Percentiles rank a stretch among this genome's conserved stretches.
Evolutionary conservation across 2,797 vertebrate genomes (phyloP).

Genomic region (Neostethus bicornis): DNA sequence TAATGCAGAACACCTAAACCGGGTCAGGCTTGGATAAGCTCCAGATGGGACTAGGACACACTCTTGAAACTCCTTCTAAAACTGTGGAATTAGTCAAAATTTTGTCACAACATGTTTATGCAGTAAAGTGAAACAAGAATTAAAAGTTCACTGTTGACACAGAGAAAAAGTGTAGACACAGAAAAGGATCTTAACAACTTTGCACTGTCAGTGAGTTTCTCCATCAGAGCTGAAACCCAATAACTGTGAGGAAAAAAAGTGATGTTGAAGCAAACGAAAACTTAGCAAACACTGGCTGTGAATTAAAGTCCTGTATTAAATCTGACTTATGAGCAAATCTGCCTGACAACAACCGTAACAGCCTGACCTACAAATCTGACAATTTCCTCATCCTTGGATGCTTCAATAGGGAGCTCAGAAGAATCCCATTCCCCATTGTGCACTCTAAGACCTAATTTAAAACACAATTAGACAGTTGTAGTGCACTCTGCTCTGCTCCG

Average conservation of each 20-base stretch:
- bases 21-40: constrained; percentile 77
- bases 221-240: constrained; percentile 14
- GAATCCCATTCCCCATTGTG: constrained; percentile 76
- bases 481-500: constrained; percentile 52
- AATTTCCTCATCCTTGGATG: constrained; percentile 79
- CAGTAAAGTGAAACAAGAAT: constrained; percentile 4
- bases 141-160: constrained; percentile 21
- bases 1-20: constrained; percentile 67
- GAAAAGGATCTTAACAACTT: constrained; percentile 1
- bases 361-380: constrained; percentile 85
- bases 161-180: constrained; percentile 12
- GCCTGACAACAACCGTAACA: constrained; percentile 81
- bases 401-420: constrained; percentile 74
- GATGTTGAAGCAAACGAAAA: constrained; percentile 21
- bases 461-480: constrained; percentile 79
- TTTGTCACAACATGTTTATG: constrained; percentile 39
- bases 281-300: constrained; percentile 19
- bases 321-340: constrained; percentile 67
- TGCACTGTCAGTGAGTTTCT: constrained; percentile 2
- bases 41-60: constrained; percentile 73
- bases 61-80: constrained; percentile 63
- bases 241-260: not conserved
- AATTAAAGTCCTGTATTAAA: constrained; percentile 43
- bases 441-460: constrained; percentile 81
- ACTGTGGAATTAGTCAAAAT: constrained; percentile 74